Evolutionary conservation across 1,140 invertebrate species (phyloP).

Genomic region (Galleria mellonella): DNA sequence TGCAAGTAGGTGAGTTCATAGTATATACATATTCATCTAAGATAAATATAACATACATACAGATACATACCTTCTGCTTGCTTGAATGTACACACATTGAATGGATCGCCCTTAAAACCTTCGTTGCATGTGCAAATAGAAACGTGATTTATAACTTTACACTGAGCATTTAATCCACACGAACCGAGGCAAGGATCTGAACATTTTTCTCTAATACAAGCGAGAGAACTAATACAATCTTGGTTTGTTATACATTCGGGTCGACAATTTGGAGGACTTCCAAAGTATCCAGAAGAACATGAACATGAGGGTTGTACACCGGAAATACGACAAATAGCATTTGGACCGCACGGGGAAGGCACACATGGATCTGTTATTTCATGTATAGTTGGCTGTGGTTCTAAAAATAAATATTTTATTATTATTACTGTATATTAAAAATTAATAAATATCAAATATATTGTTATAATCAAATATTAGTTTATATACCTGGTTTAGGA

Average conservation of each 20-base stretch:
- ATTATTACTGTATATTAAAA: not conserved
- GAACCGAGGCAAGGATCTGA: constrained; percentile 79
- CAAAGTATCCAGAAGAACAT: constrained; percentile 77
- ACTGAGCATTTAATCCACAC: constrained; percentile 77
- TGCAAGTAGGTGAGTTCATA: no score
- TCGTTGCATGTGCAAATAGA: constrained; percentile 79
- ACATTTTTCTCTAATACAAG: constrained; percentile 80
- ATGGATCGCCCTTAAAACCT: constrained; percentile 80
- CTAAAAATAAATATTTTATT: constrained; percentile 26
- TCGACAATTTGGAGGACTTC: constrained; percentile 79
- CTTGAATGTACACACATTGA: constrained; percentile 72
- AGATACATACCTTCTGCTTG: constrained; percentile 55
- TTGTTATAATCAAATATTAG: constrained; percentile 1
- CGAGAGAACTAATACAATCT: constrained; percentile 77
- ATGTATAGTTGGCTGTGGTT: constrained; percentile 37
- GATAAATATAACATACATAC: no score
- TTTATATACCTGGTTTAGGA: constrained; percentile 76
- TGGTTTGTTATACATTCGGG: constrained; percentile 81
- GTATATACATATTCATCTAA: no score
- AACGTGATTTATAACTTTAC: constrained; percentile 78
- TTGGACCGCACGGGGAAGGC: constrained; percentile 80
- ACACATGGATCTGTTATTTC: constrained; percentile 71
- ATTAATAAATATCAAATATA: not conserved
- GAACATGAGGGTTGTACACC: constrained; percentile 76
- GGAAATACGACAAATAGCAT: constrained; percentile 78